These are phyloP conservation scores for Danio rerio DNA, from an alignment of 2,113 vertebrate species.

Conservation along the genomic window GRCz12tu NC_133177.1:30187001-30187500, in stretches of 20 bases:
- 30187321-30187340: no score
- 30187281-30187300: no score
- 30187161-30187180: not conserved
- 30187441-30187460: no score
- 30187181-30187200: not conserved
- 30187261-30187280: no score
- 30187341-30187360: no score
- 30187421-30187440: no score
- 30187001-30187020: conserved; percentile 14
- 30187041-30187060: not conserved
- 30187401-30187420: no score
- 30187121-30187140: not conserved
- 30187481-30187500: no score
- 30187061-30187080: not conserved
- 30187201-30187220: not conserved
- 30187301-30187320: no score
- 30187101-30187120: not conserved
- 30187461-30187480: no score
- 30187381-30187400: no score
- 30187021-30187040: conserved; percentile 12
- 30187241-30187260: not conserved
- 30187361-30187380: no score
- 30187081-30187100: not conserved
- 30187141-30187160: not conserved
- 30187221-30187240: not conserved